These are phyloP conservation scores for Ellobium chinense DNA, from an alignment of 2,888 invertebrate genomes.

Conservation along the genomic window DNA sequence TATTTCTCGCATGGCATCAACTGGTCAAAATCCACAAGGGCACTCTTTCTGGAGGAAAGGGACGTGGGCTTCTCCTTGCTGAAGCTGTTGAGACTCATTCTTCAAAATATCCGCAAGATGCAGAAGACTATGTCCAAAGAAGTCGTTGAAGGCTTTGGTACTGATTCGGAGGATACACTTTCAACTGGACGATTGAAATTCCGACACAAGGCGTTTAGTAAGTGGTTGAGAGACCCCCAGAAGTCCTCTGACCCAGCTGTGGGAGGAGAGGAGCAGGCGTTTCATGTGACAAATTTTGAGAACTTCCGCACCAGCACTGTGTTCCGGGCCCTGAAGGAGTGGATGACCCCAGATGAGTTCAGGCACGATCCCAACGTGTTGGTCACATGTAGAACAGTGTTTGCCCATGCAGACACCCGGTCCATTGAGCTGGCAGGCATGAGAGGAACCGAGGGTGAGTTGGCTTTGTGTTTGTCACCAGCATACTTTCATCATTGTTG, in stretches of 20 bases:
- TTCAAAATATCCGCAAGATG: constrained; percentile 34
- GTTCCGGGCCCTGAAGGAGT: constrained; percentile 12
- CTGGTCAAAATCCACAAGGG: not conserved
- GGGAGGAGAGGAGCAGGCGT: not conserved
- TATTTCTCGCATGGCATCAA: constrained; percentile 23
- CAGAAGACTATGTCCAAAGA: constrained; percentile 15
- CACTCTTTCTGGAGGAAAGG: constrained; percentile 36
- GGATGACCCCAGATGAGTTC: constrained; percentile 33
- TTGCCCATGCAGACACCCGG: constrained; percentile 23
- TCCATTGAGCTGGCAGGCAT: constrained; percentile 25
- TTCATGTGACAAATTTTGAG: constrained; percentile 27
- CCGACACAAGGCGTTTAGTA: constrained; percentile 17
- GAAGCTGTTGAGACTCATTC: constrained; percentile 16
- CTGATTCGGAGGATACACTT: not conserved
- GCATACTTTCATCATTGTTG: no score
- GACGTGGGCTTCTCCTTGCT: constrained; percentile 28
- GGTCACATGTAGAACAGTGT: constrained; percentile 27
- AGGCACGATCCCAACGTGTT: constrained; percentile 36
- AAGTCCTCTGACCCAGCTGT: not conserved
- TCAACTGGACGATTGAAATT: not conserved
- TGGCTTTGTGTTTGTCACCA: no score
- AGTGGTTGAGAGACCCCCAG: not conserved
- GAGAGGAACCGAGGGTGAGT: constrained; percentile 15
- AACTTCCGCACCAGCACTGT: constrained; percentile 14
- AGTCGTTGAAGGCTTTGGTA: not conserved